These are phyloP conservation scores for Meliscaeva auricollis DNA, from an alignment of 2,888 invertebrate species.

Conservation along the genomic window DNA sequence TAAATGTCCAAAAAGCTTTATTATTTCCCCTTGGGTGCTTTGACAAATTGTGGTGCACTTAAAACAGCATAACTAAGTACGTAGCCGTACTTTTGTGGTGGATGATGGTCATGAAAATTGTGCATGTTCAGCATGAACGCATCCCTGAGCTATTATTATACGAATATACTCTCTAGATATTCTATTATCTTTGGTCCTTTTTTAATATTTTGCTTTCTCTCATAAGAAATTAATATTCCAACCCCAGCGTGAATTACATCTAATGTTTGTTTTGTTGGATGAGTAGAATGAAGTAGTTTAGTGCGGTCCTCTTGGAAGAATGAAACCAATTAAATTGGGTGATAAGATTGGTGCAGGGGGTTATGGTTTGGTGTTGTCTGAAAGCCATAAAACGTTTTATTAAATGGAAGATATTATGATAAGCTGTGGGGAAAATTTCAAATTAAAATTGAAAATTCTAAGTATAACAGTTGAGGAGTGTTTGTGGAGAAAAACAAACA, in stretches of 20 bases:
- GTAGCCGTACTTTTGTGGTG: too few relatives aligned
- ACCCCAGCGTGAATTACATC: conserved; percentile 13
- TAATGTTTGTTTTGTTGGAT: conserved; percentile 19
- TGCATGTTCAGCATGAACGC: conserved; percentile 28
- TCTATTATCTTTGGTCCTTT: background rate
- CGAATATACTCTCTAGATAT: background rate
- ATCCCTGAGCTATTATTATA: conserved; percentile 1
- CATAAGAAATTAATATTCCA: conserved; percentile 32
- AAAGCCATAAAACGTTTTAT: conserved; percentile 17
- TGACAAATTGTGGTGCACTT: conserved; percentile 1
- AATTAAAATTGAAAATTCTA: conserved; percentile 20
- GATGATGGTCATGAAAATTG: conserved; percentile 2
- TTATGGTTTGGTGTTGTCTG: background rate
- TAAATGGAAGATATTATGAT: conserved; percentile 20
- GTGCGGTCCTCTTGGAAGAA: background rate
- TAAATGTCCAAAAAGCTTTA: background rate
- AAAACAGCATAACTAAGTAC: background rate
- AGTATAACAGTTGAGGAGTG: background rate
- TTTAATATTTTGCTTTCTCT: background rate
- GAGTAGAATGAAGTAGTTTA: background rate
- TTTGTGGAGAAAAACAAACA: too few relatives aligned
- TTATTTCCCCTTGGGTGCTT: background rate
- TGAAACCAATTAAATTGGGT: conserved; percentile 21
- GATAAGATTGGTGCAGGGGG: background rate
- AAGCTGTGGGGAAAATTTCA: conserved; percentile 15